These are phyloP conservation scores for Acleris holmiana DNA, from an alignment of 2,888 invertebrate genomes.

Conservation along the genomic window DNA sequence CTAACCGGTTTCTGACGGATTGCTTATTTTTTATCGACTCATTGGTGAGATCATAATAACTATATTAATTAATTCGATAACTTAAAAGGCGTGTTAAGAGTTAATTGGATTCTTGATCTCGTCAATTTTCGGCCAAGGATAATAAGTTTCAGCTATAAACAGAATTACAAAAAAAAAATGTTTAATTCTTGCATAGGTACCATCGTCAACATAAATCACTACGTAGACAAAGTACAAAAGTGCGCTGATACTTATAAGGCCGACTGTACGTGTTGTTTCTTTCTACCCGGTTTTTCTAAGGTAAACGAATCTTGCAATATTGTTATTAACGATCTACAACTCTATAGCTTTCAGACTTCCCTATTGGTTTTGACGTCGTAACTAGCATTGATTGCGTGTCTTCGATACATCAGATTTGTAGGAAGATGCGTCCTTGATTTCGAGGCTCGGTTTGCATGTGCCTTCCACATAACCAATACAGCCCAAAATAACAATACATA, in stretches of 20 bases:
- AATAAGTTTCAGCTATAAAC: background rate
- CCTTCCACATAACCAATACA: background rate
- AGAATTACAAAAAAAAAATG: too few species aligned
- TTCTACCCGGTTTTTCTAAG: too few species aligned
- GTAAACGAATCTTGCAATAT: background rate
- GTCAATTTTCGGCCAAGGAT: conserved; percentile 18
- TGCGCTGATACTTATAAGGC: too few species aligned
- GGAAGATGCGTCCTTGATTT: conserved; percentile 47
- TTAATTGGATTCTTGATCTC: conserved; percentile 17
- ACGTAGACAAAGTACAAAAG: too few species aligned
- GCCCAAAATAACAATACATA: background rate
- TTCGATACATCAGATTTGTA: conserved; percentile 40
- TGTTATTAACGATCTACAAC: conserved; percentile 2
- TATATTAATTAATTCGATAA: conserved; percentile 19
- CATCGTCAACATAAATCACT: too few species aligned
- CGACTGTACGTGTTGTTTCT: too few species aligned
- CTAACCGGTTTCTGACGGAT: conserved; percentile 15
- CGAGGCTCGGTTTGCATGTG: conserved; percentile 12
- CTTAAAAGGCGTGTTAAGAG: conserved; percentile 19
- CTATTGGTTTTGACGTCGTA: conserved; percentile 44
- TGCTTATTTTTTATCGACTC: conserved; percentile 11
- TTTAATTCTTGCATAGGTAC: too few species aligned
- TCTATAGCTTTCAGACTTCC: conserved; percentile 6
- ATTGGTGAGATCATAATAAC: conserved; percentile 21
- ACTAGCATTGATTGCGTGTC: conserved; percentile 58